phyloP scores from a whole-genome alignment of 2,797 vertebrate genomes.

The Propithecus deckenii region DNA sequence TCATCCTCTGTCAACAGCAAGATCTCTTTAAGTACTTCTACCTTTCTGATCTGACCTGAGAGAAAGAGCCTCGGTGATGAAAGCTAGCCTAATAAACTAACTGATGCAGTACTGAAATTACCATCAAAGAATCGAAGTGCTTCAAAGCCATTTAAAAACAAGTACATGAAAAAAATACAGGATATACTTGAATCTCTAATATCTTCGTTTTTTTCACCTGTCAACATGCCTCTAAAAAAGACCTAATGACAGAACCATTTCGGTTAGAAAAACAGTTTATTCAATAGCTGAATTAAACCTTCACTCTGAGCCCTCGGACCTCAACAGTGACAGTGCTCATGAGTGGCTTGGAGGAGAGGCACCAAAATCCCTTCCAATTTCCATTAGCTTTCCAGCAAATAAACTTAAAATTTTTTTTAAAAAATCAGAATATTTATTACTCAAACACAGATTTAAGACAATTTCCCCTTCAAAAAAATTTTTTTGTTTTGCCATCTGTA shows the following conservation, averaged over 20 bases:
- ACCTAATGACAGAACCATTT: neutral
- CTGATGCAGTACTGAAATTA: neutral
- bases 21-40: neutral
- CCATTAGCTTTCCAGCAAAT: neutral
- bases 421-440: neutral
- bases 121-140: neutral
- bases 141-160: slow-evolving; percentile 50
- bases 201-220: neutral
- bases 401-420: neutral
- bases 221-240: neutral
- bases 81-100: neutral
- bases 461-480: neutral
- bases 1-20: neutral
- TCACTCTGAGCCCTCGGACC: neutral
- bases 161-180: neutral
- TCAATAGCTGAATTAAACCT: neutral
- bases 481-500: neutral
- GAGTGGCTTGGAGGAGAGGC: neutral
- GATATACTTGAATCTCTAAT: neutral
- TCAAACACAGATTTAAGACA: neutral
- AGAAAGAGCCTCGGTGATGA: neutral
- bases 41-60: neutral
- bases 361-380: neutral
- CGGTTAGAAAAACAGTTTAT: neutral
- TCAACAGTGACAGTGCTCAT: neutral